These are phyloP conservation scores for Scaptomyza montana DNA, from an alignment of 1,140 invertebrate species.

Conservation along the genomic window DNA sequence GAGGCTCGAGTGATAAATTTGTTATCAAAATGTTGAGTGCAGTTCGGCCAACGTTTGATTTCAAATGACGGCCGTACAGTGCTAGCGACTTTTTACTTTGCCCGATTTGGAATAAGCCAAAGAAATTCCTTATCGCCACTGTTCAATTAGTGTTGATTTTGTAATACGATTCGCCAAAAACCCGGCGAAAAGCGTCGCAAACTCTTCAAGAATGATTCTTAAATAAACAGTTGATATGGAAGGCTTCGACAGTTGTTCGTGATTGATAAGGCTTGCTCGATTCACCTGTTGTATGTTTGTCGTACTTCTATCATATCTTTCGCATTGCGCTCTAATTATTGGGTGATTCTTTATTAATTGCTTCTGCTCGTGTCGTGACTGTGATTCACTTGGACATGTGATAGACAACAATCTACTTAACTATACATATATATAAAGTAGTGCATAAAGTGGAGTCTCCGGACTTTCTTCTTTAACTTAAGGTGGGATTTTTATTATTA, in stretches of 20 bases:
- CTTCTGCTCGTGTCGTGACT: conserved; percentile 35
- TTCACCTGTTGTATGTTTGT: neutral
- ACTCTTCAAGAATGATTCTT: conserved; percentile 35
- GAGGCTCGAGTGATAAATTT: conserved; percentile 35
- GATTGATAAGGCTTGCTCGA: conserved; percentile 32
- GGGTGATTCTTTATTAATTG: conserved; percentile 72
- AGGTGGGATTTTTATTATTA: too few relatives aligned
- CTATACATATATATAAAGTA: neutral
- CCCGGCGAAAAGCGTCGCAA: conserved; percentile 49
- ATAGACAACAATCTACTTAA: conserved; percentile 30
- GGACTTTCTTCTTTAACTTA: too few relatives aligned
- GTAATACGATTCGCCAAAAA: conserved; percentile 70
- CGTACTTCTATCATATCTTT: conserved; percentile 31
- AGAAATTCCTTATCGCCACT: conserved; percentile 65
- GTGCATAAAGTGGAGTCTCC: too few relatives aligned
- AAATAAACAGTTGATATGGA: conserved; percentile 55
- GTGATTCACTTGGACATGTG: conserved; percentile 63
- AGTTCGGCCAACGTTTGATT: conserved; percentile 53
- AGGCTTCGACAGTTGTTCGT: conserved; percentile 19
- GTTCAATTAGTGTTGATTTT: conserved; percentile 76
- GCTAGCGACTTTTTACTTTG: conserved; percentile 19
- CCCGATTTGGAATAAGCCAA: conserved; percentile 62
- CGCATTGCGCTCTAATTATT: conserved; percentile 65
- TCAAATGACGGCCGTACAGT: conserved; percentile 47
- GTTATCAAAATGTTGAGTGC: conserved; percentile 44